Base-by-base conservation (phyloP, 1,140 invertebrate genomes). In the Cepaea nemoralis region DNA sequence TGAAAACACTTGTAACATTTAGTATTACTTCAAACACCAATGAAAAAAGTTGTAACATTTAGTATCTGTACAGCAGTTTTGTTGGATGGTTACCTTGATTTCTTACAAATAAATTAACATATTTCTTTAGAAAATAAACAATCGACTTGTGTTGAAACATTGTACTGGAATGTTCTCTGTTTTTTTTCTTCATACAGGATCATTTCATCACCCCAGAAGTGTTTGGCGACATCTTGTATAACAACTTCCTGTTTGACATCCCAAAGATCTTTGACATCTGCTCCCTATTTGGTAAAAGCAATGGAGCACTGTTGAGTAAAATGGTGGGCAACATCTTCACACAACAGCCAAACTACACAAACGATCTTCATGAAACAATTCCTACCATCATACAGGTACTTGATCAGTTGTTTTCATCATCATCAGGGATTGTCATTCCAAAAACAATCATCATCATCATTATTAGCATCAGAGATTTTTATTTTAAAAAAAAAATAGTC, bases 251-350 rank as follows among this genome's bases (percentile, higher is more conserved):
- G 82, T 94, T 96, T 87, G 95, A 96, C 31, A 92, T 96, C 82
- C 95, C 96, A 24, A 94, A 96, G 84, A 91, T 97, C 82, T 94
- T 95, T 88, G 96, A 97, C 88, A 87, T 96, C 0, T 94, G 95
- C 89, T 93, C 94, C 73, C 90, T 95, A 6, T 96, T 95, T 88
- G 95, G 95, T 5, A 77, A 84, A 35, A 93, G 94, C 66, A 96
- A 96, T 88, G 83, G 87, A 6, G 88, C 92, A 48, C 89, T 95
- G 69, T 90, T 96, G 14, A 85, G 91, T 0, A 93, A 93, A 86
- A 93, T 97, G 79, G 87, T 96, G 48, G 91, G 92, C 0, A 94
- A 93, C 70, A 92, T 96, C 27, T 95, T 96, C 84, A 91, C 89
- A 19, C 84, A 94, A 76, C 95, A 96, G 86, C 94, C 95, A 3